Evolutionary conservation across 2,797 vertebrate genomes (phyloP), one percentile per base, ranked within the genome.

Genomic region (Silurus lanzhouensis): DNA sequence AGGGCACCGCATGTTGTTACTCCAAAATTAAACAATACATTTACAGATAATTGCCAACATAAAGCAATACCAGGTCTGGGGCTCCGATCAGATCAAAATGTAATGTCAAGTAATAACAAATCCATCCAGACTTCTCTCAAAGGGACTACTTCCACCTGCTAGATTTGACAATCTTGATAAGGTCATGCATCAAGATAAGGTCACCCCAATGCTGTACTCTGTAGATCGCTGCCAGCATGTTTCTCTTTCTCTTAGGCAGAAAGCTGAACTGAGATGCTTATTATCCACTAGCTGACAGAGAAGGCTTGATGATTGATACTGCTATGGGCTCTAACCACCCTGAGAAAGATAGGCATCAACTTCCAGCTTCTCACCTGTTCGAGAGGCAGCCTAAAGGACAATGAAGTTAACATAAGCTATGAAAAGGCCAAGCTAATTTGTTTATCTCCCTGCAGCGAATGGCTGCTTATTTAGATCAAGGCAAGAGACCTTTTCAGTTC

Each of bases 331-430:
- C 61, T 48, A 80, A 82, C 67, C 61, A 57, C 82, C 77, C 61
- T 7, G n/a, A 57, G 27, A 75, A 60, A 80, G 84, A 88, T 87
- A 66, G 67, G 70, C 67, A 84, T 88, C 84, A 77, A 88, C 86
- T 86, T 86, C 48, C 61, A 83, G 60, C 52, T 22, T 72, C 83
- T 66, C 87, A 87, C 82, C 84, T 87, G 87, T 88, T 88, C 48
- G 22, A 64, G 25, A 1, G 22, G 79, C 72, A 78, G 68, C 79
- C 70, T 85, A 67, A 87, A 75, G 63, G 83, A 84, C 84, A 86
- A 52, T 57, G 27, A 82, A 75, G 52, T 84, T 63, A 76, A 48
- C 81, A 57, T 61, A 81, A 44, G 67, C 66, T 7, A 4, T 48
- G 25, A 74, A 81, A 84, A 75, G 61, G 60, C 68, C 76, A 67